These are phyloP conservation scores for Manacus vitellinus DNA, from an alignment of 2,113 vertebrate genomes.

Conservation along the genomic window DNA sequence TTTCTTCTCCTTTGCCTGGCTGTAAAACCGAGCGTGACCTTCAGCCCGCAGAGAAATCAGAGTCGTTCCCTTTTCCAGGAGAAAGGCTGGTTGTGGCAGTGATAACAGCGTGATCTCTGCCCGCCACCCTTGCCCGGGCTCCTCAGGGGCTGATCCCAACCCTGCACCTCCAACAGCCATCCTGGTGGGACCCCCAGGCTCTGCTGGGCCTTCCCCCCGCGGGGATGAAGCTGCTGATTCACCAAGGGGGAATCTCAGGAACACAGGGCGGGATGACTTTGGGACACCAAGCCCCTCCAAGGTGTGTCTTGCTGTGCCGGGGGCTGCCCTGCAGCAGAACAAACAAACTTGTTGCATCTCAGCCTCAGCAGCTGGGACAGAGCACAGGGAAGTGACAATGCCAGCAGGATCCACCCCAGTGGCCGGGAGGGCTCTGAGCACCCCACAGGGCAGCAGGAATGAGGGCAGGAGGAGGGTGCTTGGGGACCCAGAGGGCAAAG, in stretches of 20 bases:
- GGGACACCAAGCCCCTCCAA: background rate
- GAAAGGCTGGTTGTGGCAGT: background rate
- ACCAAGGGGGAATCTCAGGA: background rate
- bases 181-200: fast-evolving
- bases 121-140: background rate
- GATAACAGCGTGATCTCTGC: background rate
- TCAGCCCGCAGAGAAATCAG: background rate
- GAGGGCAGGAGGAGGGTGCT: background rate
- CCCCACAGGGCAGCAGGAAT: background rate
- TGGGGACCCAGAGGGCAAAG: fast-evolving
- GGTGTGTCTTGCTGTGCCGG: fast-evolving
- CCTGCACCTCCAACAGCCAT: background rate
- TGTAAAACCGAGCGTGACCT: background rate
- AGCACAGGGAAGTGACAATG: background rate
- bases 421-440: background rate
- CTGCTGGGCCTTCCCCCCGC: background rate
- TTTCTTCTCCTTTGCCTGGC: background rate
- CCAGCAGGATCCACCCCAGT: fast-evolving
- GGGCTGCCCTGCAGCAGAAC: background rate
- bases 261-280: fast-evolving
- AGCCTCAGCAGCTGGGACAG: background rate
- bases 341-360: background rate
- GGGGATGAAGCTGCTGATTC: background rate
- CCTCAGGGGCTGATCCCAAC: background rate
- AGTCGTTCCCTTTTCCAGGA: background rate